phyloP scores from a whole-genome alignment of 2,888 invertebrate genomes.

The Tinea pellionella region DNA sequence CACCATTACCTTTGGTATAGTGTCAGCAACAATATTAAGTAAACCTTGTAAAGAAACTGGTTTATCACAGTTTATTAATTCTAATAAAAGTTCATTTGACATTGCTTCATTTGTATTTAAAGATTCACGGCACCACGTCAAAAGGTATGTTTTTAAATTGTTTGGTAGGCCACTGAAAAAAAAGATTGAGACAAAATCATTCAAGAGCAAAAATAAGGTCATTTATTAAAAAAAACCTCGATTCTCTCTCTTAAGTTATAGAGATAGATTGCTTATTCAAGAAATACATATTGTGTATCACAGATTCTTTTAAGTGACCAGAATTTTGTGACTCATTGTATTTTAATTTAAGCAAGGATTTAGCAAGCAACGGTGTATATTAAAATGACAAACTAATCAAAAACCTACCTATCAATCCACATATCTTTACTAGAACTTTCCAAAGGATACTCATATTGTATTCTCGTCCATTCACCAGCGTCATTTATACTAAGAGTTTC shows the following conservation, averaged over 20 bases:
- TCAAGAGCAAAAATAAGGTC: no score
- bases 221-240: no score
- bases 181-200: no score
- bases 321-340: no score
- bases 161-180: constrained; percentile 42
- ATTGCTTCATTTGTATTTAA: constrained; percentile 44
- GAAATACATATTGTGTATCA: no score
- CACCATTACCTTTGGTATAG: constrained; percentile 52
- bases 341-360: no score
- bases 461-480: constrained; percentile 52
- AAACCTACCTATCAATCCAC: constrained; percentile 61
- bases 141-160: constrained; percentile 43
- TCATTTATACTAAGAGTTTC: constrained; percentile 60
- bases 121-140: constrained; percentile 57
- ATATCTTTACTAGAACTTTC: constrained; percentile 48
- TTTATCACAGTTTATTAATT: constrained; percentile 46
- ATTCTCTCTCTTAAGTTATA: no score
- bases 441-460: constrained; percentile 46
- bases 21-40: constrained; percentile 53
- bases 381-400: no score
- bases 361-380: background rate
- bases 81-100: constrained; percentile 44
- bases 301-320: no score
- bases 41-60: constrained; percentile 48
- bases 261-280: no score